Evolutionary conservation across 2,113 vertebrate genomes (phyloP), one percentile per base, ranked within the genome.

Genomic region (Marmota monax): DNA sequence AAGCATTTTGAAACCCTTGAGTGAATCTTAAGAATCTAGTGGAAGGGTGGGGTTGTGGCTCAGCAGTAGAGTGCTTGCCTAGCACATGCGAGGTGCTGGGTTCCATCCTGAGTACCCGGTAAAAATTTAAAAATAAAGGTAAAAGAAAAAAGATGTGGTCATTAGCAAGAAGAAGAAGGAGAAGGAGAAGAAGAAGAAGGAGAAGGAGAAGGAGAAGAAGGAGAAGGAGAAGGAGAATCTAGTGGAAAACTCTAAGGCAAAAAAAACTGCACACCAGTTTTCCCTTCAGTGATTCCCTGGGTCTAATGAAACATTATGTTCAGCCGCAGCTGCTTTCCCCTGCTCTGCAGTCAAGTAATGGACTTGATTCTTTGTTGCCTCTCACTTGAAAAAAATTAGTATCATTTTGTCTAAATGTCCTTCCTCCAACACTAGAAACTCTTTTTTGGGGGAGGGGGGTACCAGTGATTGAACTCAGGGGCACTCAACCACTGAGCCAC

Each of bases 191-290:
- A 7, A 45, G 45, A 1, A 8, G 45, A 7, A 45, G 45, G 42
- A 5, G 42, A 5, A 42, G 42, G 4, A 5, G 42, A 5, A 42
- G 42, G 1, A 6, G 42, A 5, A 42, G 12, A 2, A 12, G 12
- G 1, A 51, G 12, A 2, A 12, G 12, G 1, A 51, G 12, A 12
- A 13, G 12, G 63, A 14, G 42, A 48, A 85, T 48, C 37, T 67
- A 34, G 37, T 5, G 29, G 34, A 25, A 53, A 58, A 67, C 74
- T 63, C 45, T 7, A 51, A 80, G 74, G 53, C 3, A 0, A 45
- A 37, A 63, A 80, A n/a, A 17, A 17, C 73, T 56, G 34, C 25
- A 20, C 0, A 0, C 61, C 20, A 22, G 27, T 14, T 25, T 7
- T 29, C 27, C 34, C 29, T 34, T 51, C 45, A 12, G 9, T 65